These are phyloP conservation scores for Morpho helenor DNA, from an alignment of 2,888 invertebrate genomes.

Conservation along the genomic window DNA sequence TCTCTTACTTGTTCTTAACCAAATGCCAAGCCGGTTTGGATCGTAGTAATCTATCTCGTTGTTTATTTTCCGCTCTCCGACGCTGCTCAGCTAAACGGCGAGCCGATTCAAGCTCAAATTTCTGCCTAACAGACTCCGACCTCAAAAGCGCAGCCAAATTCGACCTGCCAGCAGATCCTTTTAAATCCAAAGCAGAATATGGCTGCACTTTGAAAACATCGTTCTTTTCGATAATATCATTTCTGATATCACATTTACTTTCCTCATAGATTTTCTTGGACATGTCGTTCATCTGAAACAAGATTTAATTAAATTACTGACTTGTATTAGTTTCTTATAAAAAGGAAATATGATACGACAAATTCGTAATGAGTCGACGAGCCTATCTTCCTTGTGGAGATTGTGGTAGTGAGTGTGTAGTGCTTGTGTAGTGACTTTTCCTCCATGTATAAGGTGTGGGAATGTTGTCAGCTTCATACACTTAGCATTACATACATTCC, in stretches of 20 bases:
- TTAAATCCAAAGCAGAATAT: constrained; percentile 67
- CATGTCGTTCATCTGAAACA: constrained; percentile 61
- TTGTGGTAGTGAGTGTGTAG: no score
- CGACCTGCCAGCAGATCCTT: constrained; percentile 66
- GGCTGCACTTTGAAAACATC: constrained; percentile 51
- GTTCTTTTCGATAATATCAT: constrained; percentile 43
- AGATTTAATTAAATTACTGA: not conserved
- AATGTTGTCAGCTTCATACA: no score
- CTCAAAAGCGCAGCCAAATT: constrained; percentile 84
- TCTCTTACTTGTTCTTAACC: constrained; percentile 76
- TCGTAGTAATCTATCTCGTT: constrained; percentile 80
- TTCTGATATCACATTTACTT: constrained; percentile 52
- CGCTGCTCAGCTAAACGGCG: constrained; percentile 79
- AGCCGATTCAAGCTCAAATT: constrained; percentile 81
- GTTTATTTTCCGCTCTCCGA: constrained; percentile 76
- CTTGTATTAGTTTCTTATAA: no score
- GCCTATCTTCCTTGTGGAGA: no score
- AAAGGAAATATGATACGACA: no score
- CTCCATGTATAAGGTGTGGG: no score
- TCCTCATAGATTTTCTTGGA: constrained; percentile 60
- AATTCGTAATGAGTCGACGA: no score
- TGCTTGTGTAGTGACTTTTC: no score
- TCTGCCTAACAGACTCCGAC: constrained; percentile 80
- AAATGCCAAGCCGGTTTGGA: constrained; percentile 85
- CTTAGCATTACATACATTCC: no score